phyloP scores from a whole-genome alignment of 2,888 invertebrate species.

The Catocala nupta region DNA sequence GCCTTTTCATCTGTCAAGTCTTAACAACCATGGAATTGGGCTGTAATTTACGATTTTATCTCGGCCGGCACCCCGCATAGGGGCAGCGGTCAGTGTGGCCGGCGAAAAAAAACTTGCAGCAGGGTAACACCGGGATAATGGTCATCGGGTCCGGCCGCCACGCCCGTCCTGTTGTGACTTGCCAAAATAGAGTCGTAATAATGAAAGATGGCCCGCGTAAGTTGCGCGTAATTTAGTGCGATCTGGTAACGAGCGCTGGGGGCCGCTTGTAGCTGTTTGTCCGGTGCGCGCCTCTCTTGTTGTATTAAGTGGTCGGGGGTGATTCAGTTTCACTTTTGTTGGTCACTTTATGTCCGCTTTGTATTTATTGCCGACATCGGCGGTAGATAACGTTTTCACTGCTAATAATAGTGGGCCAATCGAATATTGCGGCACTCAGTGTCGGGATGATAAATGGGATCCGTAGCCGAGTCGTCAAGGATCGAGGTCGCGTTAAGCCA shows the following conservation, averaged over 20 bases:
- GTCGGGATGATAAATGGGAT: conserved; percentile 59
- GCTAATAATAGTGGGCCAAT: conserved; percentile 63
- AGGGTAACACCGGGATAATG: conserved; percentile 75
- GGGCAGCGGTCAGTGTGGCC: conserved; percentile 81
- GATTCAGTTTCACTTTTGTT: conserved; percentile 82
- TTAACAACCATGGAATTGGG: conserved; percentile 86
- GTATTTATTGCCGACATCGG: conserved; percentile 71
- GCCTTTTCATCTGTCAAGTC: conserved; percentile 87
- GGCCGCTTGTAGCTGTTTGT: conserved; percentile 70
- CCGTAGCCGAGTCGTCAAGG: conserved; percentile 60
- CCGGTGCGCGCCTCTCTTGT: conserved; percentile 69
- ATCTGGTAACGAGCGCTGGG: conserved; percentile 73
- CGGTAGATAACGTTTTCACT: conserved; percentile 68
- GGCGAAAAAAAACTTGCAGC: conserved; percentile 74
- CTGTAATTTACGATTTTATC: conserved; percentile 88
- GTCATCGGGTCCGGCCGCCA: conserved; percentile 73
- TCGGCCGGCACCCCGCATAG: conserved; percentile 79
- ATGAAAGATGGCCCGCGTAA: conserved; percentile 83
- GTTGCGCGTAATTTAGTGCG: conserved; percentile 81
- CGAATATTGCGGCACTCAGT: conserved; percentile 58
- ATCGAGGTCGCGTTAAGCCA: conserved; percentile 68
- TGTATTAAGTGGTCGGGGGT: conserved; percentile 69
- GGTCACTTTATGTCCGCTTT: conserved; percentile 73
- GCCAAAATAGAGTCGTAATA: conserved; percentile 86
- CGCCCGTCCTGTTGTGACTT: conserved; percentile 83